phyloP scores from a whole-genome alignment of 2,113 vertebrate genomes.

The Salvator merianae region DNA sequence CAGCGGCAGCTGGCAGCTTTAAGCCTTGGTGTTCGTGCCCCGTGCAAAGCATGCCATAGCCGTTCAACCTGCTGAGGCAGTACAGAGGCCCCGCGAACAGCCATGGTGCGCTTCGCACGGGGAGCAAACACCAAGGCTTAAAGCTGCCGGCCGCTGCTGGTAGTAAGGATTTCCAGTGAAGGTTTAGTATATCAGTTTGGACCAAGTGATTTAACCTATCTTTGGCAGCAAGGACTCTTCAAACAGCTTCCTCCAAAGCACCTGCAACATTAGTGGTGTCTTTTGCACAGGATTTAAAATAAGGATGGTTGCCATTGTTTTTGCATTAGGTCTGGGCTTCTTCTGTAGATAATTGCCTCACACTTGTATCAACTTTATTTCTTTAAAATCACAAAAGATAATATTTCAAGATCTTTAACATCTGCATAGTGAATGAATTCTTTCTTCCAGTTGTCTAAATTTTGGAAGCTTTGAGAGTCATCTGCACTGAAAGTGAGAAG shows the following conservation, averaged over 20 bases:
- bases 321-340: conserved; percentile 92
- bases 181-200: conserved; percentile 91
- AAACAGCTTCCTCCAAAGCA: conserved; percentile 94
- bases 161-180: conserved; percentile 88
- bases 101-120: too few relatives aligned
- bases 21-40: too few relatives aligned
- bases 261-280: conserved; percentile 91
- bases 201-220: conserved; percentile 91
- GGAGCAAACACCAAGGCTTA: too few relatives aligned
- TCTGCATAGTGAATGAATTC: conserved; percentile 97
- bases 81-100: too few relatives aligned
- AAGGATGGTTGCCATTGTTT: conserved; percentile 90
- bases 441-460: conserved; percentile 96
- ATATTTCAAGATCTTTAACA: conserved; percentile 92
- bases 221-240: conserved; percentile 87
- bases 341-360: conserved; percentile 88
- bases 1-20: too few relatives aligned
- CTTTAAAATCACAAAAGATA: conserved; percentile 93
- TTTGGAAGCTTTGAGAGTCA: conserved; percentile 94
- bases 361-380: conserved; percentile 91
- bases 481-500: conserved; percentile 95
- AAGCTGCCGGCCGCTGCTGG: too few relatives aligned
- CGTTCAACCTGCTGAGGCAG: too few relatives aligned
- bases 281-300: conserved; percentile 96
- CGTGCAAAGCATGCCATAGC: too few relatives aligned